A percentile compares a stretch with the other conserved stretches of the same genome.
Conservation (phyloP, 1,140 invertebrate species). For the Ceratitis capitata region DNA sequence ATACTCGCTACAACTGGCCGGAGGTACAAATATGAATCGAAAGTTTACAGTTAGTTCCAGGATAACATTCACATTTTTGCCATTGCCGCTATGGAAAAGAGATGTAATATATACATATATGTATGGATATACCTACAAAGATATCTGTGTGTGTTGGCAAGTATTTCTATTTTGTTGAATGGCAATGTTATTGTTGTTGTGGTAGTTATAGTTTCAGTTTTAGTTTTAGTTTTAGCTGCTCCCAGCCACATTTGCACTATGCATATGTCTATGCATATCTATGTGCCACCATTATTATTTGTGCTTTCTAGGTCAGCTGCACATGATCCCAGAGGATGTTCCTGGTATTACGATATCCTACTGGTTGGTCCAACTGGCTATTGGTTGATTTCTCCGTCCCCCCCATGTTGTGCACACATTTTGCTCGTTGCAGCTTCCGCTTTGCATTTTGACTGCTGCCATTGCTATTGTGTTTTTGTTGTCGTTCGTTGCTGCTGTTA, state of each 20-base stretch:
- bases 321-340: background rate
- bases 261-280: background rate
- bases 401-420: background rate
- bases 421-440: background rate
- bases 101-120: no score
- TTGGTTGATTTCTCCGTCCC: background rate
- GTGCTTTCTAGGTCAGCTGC: constrained; percentile 8
- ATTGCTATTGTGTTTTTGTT: background rate
- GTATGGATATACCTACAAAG: background rate
- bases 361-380: background rate
- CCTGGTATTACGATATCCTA: background rate
- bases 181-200: background rate
- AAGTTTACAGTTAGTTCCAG: background rate
- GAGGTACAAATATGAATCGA: background rate
- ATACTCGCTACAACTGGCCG: background rate
- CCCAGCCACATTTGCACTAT: background rate
- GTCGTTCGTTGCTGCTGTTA: background rate
- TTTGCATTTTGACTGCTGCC: background rate
- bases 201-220: background rate
- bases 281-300: background rate
- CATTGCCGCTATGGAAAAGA: background rate
- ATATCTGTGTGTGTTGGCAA: background rate
- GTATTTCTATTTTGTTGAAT: background rate
- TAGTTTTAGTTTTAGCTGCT: background rate
- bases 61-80: background rate